Percentiles rank a stretch among this genome's conserved stretches.
Evolutionary conservation across 2,888 invertebrate genomes (phyloP).

Genomic region (Harpalus rubripes): DNA sequence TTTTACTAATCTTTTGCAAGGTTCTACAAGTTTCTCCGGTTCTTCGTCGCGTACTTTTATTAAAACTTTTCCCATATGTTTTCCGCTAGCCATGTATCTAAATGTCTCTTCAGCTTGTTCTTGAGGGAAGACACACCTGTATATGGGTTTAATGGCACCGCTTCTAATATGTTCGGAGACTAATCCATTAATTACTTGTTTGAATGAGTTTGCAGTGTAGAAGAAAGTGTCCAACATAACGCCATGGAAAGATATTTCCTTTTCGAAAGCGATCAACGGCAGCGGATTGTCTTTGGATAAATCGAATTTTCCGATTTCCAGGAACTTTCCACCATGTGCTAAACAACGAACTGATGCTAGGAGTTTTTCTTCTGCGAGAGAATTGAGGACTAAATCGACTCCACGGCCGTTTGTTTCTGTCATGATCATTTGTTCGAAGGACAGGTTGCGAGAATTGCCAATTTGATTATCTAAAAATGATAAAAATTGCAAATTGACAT

Average conservation of each 20-base stretch:
- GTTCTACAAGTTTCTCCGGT: constrained; percentile 74
- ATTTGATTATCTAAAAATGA: constrained; percentile 81
- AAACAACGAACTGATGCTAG: constrained; percentile 84
- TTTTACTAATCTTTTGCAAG: constrained; percentile 73
- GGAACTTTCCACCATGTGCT: constrained; percentile 83
- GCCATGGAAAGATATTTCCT: constrained; percentile 88
- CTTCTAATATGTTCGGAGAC: constrained; percentile 81
- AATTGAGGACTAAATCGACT: constrained; percentile 95
- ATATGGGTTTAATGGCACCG: constrained; percentile 86
- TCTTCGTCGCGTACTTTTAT: constrained; percentile 75
- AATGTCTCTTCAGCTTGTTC: constrained; percentile 87
- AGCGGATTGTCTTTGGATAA: constrained; percentile 83
- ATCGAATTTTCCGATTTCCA: constrained; percentile 94
- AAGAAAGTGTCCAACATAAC: constrained; percentile 87
- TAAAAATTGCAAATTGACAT: background rate
- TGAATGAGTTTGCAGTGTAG: constrained; percentile 77
- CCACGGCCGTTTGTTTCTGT: constrained; percentile 90
- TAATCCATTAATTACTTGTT: constrained; percentile 78
- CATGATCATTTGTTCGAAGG: constrained; percentile 92
- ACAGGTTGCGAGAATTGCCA: constrained; percentile 91
- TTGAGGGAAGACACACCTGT: constrained; percentile 82
- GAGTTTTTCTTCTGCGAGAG: constrained; percentile 94
- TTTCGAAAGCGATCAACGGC: constrained; percentile 84
- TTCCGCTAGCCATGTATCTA: constrained; percentile 81
- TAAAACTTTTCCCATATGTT: constrained; percentile 88